Percentiles rank a stretch among this genome's conserved stretches.
phyloP scores from a whole-genome alignment of 2,797 vertebrate species.

The Neostethus bicornis region DNA sequence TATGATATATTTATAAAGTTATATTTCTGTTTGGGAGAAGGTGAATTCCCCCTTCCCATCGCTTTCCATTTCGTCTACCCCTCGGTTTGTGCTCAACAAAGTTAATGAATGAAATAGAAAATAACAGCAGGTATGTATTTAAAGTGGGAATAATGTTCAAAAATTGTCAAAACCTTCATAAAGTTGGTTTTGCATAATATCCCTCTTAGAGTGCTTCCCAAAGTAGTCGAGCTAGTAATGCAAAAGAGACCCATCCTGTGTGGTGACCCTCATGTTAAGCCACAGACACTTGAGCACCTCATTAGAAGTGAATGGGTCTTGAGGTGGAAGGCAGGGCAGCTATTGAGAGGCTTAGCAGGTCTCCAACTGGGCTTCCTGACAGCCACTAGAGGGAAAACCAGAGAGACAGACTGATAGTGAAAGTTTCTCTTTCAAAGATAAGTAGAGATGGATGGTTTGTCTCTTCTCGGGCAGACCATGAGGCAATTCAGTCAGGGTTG shows the following conservation, averaged over 20 bases:
- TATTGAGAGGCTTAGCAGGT: conserved; percentile 70
- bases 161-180: too few species aligned
- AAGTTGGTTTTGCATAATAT: too few species aligned
- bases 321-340: conserved; percentile 70
- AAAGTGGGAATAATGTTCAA: too few species aligned
- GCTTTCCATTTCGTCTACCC: too few species aligned
- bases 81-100: too few species aligned
- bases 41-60: too few species aligned
- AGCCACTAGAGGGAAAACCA: conserved; percentile 63
- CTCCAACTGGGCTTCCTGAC: conserved; percentile 72
- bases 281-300: conserved; percentile 74
- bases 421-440: conserved; percentile 28
- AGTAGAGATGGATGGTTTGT: conserved; percentile 35
- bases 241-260: conserved; percentile 50
- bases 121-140: too few species aligned
- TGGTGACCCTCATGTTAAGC: conserved; percentile 72
- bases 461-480: conserved; percentile 34
- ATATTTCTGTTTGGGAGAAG: too few species aligned
- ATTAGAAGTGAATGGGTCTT: conserved; percentile 75
- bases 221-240: conserved; percentile 16
- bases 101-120: too few species aligned
- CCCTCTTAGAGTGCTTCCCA: conserved; percentile 41
- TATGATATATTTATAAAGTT: too few species aligned
- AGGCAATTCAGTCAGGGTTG: conserved; percentile 37
- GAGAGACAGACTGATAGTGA: conserved; percentile 35